Conservation (phyloP, 53 echinoderm and acorn worm genomes). For the Glandiceps talaboti region DNA sequence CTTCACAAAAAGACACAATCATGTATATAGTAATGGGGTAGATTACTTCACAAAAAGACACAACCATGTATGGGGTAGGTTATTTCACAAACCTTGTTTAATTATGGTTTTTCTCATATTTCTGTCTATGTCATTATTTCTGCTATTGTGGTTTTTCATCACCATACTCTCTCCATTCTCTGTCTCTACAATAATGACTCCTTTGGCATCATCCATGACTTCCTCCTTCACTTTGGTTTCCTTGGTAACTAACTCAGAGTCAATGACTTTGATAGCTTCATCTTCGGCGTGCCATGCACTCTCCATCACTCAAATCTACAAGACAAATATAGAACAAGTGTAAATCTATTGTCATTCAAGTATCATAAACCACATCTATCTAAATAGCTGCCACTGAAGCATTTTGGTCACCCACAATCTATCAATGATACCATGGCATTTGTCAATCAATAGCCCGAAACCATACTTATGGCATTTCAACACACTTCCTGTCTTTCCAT, state of each 20-base stretch:
- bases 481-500: no score
- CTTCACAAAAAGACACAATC: no score
- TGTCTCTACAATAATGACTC: neutral
- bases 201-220: neutral
- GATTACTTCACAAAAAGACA: no score
- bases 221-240: neutral
- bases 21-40: no score
- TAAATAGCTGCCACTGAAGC: no score
- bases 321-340: no score
- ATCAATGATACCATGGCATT: no score
- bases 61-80: neutral
- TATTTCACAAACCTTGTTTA: neutral
- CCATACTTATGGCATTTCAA: no score
- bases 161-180: neutral
- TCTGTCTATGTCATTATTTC: neutral
- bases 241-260: neutral
- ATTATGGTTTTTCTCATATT: neutral
- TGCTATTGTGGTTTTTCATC: neutral
- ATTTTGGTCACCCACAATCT: no score
- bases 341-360: no score
- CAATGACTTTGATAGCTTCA: neutral
- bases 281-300: neutral
- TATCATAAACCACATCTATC: no score
- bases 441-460: no score
- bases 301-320: neutral